phyloP scores from a whole-genome alignment of 2,797 vertebrate species.

The Silurus aristotelis region DNA sequence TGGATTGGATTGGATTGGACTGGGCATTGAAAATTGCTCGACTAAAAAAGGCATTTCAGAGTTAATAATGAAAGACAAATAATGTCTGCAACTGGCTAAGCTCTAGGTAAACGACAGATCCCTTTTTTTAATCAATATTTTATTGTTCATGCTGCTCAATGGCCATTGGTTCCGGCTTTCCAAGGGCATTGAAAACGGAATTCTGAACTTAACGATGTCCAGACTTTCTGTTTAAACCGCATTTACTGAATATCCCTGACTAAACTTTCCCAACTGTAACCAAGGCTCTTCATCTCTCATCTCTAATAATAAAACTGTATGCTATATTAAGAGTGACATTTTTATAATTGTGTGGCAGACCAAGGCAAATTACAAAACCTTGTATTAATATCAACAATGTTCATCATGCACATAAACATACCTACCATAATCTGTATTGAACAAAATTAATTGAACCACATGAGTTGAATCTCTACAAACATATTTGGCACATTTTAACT shows the following conservation, averaged over 20 bases:
- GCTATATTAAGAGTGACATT: conserved; percentile 28
- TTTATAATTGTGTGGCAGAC: conserved; percentile 13
- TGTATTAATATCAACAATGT: conserved; percentile 21
- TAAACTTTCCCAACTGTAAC: conserved; percentile 21
- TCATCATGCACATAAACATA: neutral
- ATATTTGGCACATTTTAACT: neutral
- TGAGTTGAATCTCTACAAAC: neutral
- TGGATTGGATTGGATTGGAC: neutral
- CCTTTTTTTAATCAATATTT: neutral
- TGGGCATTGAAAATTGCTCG: neutral
- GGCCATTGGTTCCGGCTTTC: neutral
- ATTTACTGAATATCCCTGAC: conserved; percentile 25
- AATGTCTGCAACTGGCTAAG: neutral
- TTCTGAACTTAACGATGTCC: conserved; percentile 7
- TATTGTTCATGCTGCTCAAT: neutral
- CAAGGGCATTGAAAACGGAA: neutral
- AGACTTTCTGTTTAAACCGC: neutral
- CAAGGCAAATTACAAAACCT: conserved; percentile 46
- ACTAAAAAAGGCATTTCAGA: neutral
- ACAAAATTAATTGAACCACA: neutral
- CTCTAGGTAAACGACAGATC: neutral
- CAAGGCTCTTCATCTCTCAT: conserved; percentile 20
- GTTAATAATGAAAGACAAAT: neutral
- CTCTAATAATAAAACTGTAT: neutral
- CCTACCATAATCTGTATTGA: neutral